Evolutionary conservation across 2,888 invertebrate genomes (phyloP).

Genomic region (Leucophenga maculata): DNA sequence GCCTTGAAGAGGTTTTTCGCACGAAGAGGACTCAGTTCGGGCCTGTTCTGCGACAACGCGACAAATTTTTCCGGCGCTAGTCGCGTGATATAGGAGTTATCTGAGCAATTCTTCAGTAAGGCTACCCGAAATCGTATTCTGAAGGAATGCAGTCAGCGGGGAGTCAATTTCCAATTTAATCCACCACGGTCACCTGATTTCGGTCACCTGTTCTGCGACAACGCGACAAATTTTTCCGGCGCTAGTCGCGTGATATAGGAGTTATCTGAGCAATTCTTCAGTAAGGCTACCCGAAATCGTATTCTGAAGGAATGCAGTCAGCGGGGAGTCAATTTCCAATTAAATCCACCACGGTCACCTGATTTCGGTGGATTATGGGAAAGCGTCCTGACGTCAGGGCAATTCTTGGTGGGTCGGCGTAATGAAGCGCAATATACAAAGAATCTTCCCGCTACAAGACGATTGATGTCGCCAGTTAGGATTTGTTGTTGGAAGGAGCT

Average conservation of each 20-base stretch:
- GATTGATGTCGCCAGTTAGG: too few species aligned
- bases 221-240: too few species aligned
- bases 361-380: conserved; percentile 28
- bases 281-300: too few species aligned
- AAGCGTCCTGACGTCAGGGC: conserved; percentile 23
- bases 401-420: conserved; percentile 28
- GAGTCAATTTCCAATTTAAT: conserved; percentile 8
- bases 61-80: conserved; percentile 19
- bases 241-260: too few species aligned
- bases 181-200: conserved; percentile 21
- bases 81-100: conserved; percentile 1
- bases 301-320: not conserved
- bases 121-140: too few species aligned
- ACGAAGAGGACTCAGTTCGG: conserved; percentile 23
- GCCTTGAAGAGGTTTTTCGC: conserved; percentile 36
- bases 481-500: too few species aligned
- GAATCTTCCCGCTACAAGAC: too few species aligned
- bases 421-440: too few species aligned
- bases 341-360: conserved; percentile 10
- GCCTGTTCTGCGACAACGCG: conserved; percentile 30
- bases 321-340: conserved; percentile 2
- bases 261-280: too few species aligned
- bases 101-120: not conserved
- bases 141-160: not conserved
- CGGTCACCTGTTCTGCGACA: too few species aligned